phyloP scores from a whole-genome alignment of 2,797 vertebrate species.

The Meda fulgida region DNA sequence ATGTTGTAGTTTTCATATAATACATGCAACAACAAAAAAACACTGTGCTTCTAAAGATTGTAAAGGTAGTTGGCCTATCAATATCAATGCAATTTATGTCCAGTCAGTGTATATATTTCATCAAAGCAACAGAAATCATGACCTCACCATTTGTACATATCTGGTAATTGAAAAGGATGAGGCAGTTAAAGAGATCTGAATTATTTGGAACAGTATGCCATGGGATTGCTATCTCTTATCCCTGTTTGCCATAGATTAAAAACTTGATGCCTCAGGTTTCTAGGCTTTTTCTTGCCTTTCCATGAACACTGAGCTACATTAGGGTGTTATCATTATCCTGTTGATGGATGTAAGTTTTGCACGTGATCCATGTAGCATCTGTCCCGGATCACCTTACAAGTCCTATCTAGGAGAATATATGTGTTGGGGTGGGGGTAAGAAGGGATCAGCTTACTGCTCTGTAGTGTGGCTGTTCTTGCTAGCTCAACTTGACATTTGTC shows the following conservation, averaged over 20 bases:
- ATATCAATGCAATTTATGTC: no score
- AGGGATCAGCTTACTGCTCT: constrained; percentile 27
- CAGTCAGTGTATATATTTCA: neutral
- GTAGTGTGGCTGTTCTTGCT: constrained; percentile 11
- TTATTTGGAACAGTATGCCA: constrained; percentile 12
- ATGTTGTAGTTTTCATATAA: no score
- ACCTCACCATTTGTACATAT: neutral
- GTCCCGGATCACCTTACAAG: constrained; percentile 44
- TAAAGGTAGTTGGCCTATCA: no score
- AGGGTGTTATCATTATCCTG: neutral
- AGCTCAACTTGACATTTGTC: constrained; percentile 23
- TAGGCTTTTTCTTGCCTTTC: constrained; percentile 6
- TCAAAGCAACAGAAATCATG: neutral
- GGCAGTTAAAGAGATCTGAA: constrained; percentile 6
- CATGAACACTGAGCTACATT: neutral
- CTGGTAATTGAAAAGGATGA: neutral
- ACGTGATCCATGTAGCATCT: constrained; percentile 50
- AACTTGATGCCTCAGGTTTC: neutral
- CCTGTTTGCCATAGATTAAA: constrained; percentile 11
- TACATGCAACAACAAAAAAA: no score
- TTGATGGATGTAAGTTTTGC: constrained; percentile 38
- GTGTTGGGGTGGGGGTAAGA: constrained; percentile 22
- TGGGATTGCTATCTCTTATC: constrained; percentile 4
- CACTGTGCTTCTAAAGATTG: no score
- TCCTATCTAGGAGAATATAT: constrained; percentile 36